phyloP scores from a whole-genome alignment of 92 coral and sea anemone species.

The Epizoanthus ramosus region DNA sequence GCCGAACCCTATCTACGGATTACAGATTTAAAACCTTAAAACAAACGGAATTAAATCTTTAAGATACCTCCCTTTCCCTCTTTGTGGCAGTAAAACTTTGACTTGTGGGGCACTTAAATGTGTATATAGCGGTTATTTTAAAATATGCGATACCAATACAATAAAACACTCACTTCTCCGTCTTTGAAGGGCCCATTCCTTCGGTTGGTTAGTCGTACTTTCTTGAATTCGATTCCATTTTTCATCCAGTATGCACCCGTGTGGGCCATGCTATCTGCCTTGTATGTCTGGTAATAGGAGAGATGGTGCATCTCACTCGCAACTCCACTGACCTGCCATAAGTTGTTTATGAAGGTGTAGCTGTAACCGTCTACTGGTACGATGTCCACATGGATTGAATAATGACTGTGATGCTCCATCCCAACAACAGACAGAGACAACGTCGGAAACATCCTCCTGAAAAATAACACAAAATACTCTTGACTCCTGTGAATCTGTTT shows the following conservation, averaged over 20 bases:
- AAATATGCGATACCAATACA: too few relatives aligned
- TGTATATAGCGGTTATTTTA: too few relatives aligned
- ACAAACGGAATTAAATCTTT: neutral
- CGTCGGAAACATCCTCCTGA: constrained; percentile 87
- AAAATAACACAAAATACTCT: too few relatives aligned
- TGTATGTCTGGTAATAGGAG: constrained; percentile 78
- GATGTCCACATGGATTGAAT: constrained; percentile 76
- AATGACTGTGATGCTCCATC: constrained; percentile 72
- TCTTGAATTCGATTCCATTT: constrained; percentile 88
- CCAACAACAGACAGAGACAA: constrained; percentile 77
- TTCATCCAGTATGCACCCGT: constrained; percentile 92
- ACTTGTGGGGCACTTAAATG: too few relatives aligned
- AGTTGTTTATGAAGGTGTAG: constrained; percentile 80
- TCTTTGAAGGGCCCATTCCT: constrained; percentile 75
- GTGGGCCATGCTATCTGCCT: constrained; percentile 78
- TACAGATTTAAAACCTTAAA: neutral
- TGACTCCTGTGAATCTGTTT: neutral
- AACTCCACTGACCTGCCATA: constrained; percentile 85
- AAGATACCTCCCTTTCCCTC: neutral
- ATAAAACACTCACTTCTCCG: constrained; percentile 67
- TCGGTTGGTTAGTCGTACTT: constrained; percentile 78
- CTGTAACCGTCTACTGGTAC: constrained; percentile 81
- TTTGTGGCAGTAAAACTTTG: too few relatives aligned
- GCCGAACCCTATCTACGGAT: neutral
- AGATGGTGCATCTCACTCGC: constrained; percentile 81